A percentile compares a stretch with the other conserved stretches of the same genome.
Evolutionary conservation across 2,888 invertebrate genomes (phyloP).

Genomic region (Nysson spinosus): DNA sequence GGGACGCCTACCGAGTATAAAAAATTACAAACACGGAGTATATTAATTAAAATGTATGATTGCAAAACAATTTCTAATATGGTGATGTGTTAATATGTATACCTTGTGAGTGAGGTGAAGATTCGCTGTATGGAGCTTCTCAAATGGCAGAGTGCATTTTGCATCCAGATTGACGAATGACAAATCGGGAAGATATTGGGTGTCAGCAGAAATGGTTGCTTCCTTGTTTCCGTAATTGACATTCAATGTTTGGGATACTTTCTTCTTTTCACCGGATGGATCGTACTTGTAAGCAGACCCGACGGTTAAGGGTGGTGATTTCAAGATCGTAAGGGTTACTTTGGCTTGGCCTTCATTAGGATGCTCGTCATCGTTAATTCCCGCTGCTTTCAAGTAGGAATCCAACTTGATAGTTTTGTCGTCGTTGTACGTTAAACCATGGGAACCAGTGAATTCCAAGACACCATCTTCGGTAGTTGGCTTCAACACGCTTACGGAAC

Average conservation of each 20-base stretch:
- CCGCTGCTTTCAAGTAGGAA: slow-evolving; percentile 45
- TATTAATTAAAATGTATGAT: neutral
- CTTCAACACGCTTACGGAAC: slow-evolving; percentile 71
- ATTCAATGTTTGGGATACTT: slow-evolving; percentile 46
- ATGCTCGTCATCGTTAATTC: slow-evolving; percentile 69
- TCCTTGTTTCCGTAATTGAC: slow-evolving; percentile 63
- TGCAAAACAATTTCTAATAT: too few species aligned
- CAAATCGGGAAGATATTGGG: slow-evolving; percentile 56
- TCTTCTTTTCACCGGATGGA: slow-evolving; percentile 70
- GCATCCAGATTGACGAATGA: slow-evolving; percentile 57
- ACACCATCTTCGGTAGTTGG: slow-evolving; percentile 62
- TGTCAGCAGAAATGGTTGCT: slow-evolving; percentile 47
- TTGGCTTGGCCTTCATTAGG: slow-evolving; percentile 75
- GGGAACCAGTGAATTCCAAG: slow-evolving; percentile 72
- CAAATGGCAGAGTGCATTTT: slow-evolving; percentile 53
- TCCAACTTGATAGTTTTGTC: slow-evolving; percentile 79
- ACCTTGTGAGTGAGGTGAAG: slow-evolving; percentile 71
- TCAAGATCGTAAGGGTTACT: slow-evolving; percentile 77
- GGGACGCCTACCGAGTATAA: too few species aligned
- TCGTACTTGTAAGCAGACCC: slow-evolving; percentile 78
- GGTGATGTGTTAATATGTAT: slow-evolving; percentile 4
- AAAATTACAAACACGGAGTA: too few species aligned
- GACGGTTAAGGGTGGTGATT: slow-evolving; percentile 78
- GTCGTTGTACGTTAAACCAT: slow-evolving; percentile 79
- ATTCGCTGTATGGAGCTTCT: slow-evolving; percentile 61